Evolutionary conservation across 2,113 vertebrate species (phyloP).

Genomic region (Gorilla gorilla): DNA sequence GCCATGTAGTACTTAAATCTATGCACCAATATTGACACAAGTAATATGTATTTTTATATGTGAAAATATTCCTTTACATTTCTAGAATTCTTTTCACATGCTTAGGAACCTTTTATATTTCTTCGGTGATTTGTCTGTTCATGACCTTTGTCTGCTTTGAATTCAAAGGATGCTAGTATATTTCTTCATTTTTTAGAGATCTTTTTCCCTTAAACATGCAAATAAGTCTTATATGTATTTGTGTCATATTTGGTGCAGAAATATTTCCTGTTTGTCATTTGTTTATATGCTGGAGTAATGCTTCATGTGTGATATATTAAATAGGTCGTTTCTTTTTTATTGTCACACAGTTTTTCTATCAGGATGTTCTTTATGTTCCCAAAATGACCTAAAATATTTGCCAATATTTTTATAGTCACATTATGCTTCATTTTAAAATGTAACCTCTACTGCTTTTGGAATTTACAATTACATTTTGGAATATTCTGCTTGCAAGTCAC

Average conservation of each 20-base stretch:
- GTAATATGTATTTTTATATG: background rate
- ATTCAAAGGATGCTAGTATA: background rate
- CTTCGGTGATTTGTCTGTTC: background rate
- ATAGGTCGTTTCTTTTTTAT: background rate
- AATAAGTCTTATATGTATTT: background rate
- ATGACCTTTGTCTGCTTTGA: background rate
- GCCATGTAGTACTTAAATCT: background rate
- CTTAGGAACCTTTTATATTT: background rate
- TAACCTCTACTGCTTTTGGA: background rate
- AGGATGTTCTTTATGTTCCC: background rate
- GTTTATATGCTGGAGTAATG: background rate
- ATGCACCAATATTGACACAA: background rate
- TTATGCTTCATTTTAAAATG: slow-evolving; percentile 30
- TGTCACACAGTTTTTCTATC: background rate
- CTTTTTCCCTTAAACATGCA: background rate
- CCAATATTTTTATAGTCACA: background rate
- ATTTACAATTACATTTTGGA: slow-evolving; percentile 15
- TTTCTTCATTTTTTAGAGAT: background rate
- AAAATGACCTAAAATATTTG: background rate
- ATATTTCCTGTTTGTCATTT: background rate
- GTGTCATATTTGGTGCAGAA: background rate
- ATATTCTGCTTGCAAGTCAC: background rate
- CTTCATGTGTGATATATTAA: background rate
- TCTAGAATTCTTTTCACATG: background rate
- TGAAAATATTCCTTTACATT: slow-evolving; percentile 4